phyloP scores from a whole-genome alignment of 2,888 invertebrate species.

The Cataglyphis albicans region DNA sequence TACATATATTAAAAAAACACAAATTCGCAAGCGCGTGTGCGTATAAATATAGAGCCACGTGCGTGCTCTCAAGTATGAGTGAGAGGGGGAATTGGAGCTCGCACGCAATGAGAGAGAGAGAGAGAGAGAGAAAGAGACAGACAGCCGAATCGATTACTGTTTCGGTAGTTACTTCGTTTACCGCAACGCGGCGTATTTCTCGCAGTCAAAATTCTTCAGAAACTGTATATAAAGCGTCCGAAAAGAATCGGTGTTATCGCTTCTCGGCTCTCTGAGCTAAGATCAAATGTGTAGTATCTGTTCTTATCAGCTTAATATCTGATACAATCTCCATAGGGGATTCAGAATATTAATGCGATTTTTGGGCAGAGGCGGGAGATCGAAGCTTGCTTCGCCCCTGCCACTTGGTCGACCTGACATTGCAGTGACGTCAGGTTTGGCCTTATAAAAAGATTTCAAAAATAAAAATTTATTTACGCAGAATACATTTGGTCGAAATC shows the following conservation, averaged over 20 bases:
- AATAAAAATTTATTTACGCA: not conserved
- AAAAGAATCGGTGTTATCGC: fast-evolving
- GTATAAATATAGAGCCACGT: not conserved
- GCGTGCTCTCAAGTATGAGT: not conserved
- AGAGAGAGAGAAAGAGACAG: too few species aligned
- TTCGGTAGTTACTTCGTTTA: not conserved
- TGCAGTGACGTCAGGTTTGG: not conserved
- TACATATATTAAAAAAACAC: not conserved
- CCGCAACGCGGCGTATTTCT: slow-evolving; percentile 15
- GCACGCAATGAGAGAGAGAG: not conserved
- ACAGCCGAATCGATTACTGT: not conserved
- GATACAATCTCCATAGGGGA: slow-evolving; percentile 41
- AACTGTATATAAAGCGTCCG: not conserved
- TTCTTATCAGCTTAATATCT: slow-evolving; percentile 57
- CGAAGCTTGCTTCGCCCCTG: slow-evolving; percentile 8
- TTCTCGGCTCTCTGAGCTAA: slow-evolving; percentile 50
- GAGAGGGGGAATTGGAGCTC: not conserved
- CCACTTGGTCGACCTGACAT: not conserved
- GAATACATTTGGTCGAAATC: not conserved
- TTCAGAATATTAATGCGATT: slow-evolving; percentile 43
- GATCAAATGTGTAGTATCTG: slow-evolving; percentile 51
- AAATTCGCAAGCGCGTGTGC: not conserved
- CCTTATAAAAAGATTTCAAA: not conserved
- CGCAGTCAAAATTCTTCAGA: not conserved
- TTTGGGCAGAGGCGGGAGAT: not conserved